Conservation (phyloP, 2,888 invertebrate genomes). For the Scaptomyza tumidula region DNA sequence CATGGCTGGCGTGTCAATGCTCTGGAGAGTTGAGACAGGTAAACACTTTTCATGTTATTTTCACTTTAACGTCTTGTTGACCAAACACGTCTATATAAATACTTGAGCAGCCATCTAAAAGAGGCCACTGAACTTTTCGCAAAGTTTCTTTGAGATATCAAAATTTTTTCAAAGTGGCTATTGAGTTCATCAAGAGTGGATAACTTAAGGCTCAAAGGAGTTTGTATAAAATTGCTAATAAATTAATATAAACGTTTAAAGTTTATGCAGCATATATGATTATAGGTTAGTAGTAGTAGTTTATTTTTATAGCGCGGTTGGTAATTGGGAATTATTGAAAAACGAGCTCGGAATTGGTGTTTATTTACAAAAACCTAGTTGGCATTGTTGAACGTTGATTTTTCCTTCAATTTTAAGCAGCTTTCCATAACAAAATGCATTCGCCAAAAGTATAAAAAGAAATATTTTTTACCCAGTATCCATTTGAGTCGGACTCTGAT, state of each 20-base stretch:
- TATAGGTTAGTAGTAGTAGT: no score
- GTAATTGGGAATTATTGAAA: no score
- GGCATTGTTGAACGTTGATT: neutral
- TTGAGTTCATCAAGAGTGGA: neutral
- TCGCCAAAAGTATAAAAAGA: neutral
- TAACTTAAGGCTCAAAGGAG: neutral
- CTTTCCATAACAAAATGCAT: neutral
- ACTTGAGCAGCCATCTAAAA: conserved; percentile 19
- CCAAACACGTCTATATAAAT: conserved; percentile 38
- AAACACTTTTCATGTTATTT: conserved; percentile 53
- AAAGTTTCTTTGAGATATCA: conserved; percentile 38
- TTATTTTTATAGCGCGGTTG: no score
- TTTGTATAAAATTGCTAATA: neutral
- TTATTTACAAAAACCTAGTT: neutral
- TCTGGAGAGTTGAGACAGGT: conserved; percentile 34
- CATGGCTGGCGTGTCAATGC: conserved; percentile 50
- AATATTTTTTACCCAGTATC: neutral
- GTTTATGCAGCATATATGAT: no score
- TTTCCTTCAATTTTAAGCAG: neutral
- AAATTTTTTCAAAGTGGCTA: neutral
- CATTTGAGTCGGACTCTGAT: neutral
- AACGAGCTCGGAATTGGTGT: no score
- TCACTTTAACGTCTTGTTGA: conserved; percentile 43
- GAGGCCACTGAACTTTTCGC: conserved; percentile 35
- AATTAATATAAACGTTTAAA: neutral